Evolutionary conservation across 2,113 vertebrate genomes (phyloP), one percentile per base, ranked within the genome.

Genomic region (Chaetops frenatus): DNA sequence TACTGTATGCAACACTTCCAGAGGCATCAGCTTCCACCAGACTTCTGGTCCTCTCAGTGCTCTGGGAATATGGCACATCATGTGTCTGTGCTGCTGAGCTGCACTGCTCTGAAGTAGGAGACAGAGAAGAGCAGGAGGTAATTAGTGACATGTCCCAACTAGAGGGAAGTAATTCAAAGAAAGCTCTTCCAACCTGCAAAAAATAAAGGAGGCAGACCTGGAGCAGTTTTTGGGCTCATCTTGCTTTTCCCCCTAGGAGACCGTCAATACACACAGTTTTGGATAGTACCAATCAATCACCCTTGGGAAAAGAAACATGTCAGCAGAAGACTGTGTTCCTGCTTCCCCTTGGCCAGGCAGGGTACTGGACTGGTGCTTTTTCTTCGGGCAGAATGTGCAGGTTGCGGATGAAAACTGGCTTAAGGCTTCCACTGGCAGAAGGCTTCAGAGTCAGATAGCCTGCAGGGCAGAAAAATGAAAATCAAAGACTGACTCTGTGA

Each of bases 391-490:
- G 61, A 35, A 44, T 36, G 58, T 91, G 50, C 70, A 94, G 58
- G 73, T 70, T 83, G 54, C 66, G 77, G 44, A 62, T 70, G 66
- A 73, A 95, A 87, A 80, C 50, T 72, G 54, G 36, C 35, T 87
- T 72, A 23, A n/a, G 38, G 11, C 85, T 45, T 91, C 42, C 67
- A 51, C 38, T 87, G 94, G 70, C 79, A 73, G 50, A 95, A 82
- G 78, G 83, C 78, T 91, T 94, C 47, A 70, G 65, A 84, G 35
- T 57, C 15, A 1, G 36, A 79, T 84, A 72, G 91, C 91, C 94
- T 91, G 81, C 81, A 72, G 94, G 81, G 44, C 50, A 80, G 78
- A 91, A 94, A 95, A 91, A 61, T 70, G 48, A 82, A 95, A 95
- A 80, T 88, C 88, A 94, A 94, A 95, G 91, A 42, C 42, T 38